phyloP scores from a whole-genome alignment of 2,888 invertebrate species.

The Drosophila eohydei region DNA sequence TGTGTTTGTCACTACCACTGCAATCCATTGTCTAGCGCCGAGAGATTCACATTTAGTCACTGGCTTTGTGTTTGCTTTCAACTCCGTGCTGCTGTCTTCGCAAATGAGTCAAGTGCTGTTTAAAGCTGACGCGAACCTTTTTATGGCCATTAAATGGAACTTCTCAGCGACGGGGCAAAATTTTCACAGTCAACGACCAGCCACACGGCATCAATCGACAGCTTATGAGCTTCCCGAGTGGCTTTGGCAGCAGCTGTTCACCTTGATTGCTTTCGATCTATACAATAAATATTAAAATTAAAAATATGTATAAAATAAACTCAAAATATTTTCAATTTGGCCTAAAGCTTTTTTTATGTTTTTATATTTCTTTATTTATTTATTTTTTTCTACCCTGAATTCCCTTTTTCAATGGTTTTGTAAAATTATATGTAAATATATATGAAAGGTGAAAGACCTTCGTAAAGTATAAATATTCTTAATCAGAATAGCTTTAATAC shows the following conservation, averaged over 20 bases:
- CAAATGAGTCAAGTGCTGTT: conserved; percentile 49
- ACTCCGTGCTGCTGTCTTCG: conserved; percentile 2
- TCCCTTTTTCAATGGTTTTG: no score
- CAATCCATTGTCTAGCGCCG: conserved; percentile 23
- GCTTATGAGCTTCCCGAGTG: conserved; percentile 11
- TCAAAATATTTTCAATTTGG: neutral
- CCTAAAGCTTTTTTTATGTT: neutral
- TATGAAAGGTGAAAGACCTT: no score
- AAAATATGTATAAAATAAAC: neutral
- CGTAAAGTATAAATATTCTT: no score
- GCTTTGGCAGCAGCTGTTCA: neutral
- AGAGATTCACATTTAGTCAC: conserved; percentile 12
- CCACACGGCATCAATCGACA: conserved; percentile 23
- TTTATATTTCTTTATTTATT: neutral
- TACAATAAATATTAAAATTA: neutral
- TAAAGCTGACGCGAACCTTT: conserved; percentile 12
- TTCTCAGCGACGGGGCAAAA: conserved; percentile 40
- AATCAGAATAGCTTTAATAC: no score
- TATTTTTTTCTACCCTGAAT: no score
- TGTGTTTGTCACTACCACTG: conserved; percentile 1
- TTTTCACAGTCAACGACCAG: conserved; percentile 28
- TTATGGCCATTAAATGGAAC: conserved; percentile 34
- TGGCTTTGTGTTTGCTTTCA: neutral
- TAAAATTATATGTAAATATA: no score
- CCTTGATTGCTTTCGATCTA: conserved; percentile 17